Evolutionary conservation across 2,888 invertebrate genomes (phyloP), one percentile per base, ranked within the genome.

Genomic region (Blastobasis adustella): DNA sequence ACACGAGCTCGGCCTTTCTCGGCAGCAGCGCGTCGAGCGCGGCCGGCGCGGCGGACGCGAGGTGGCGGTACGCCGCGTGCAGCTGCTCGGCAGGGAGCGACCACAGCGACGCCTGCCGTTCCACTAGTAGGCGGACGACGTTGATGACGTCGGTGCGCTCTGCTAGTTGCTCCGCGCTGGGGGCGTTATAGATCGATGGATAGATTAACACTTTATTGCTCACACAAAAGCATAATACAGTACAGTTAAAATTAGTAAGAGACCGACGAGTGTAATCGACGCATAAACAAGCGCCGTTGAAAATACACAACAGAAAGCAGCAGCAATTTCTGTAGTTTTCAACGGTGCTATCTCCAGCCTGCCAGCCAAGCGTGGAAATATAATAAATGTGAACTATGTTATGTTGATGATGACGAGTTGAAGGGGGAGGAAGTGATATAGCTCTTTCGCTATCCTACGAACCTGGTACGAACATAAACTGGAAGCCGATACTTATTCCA

Each of bases 71-170:
- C 6, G 97, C 93, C 71, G 96, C 95, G 74, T 98, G 95, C 60
- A 97, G 89, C 50, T 96, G 84, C 60, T 96, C 95, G 0, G 95
- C 93, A 7, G 95, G 91, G 49, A 97, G 92, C 53, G 81, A 73
- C 87, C 89, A 89, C 66, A 89, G 73, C 75, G 90, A 91, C 65
- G 93, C 95, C 53, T 97, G 90, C 53, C 92, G 90, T 68, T 93
- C 89, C 52, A 88, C 76, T 57, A 89, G 74, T 59, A 73, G 86
- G 54, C 96, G 91, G 10, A 96, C 93, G 49, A 97, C 96, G 82
- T 96, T 97, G 73, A 98, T 98, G 53, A 97, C 94, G 74, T 97
- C 97, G 46, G 93, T 91, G 40, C 96, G 90, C 78, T 96, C 96
- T 66, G 94, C 93, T 38, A 94, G 92, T 63, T 94, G 90, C 65